Evolutionary conservation across 2,888 invertebrate genomes (phyloP).

Genomic region (Bedellia somnulentella): DNA sequence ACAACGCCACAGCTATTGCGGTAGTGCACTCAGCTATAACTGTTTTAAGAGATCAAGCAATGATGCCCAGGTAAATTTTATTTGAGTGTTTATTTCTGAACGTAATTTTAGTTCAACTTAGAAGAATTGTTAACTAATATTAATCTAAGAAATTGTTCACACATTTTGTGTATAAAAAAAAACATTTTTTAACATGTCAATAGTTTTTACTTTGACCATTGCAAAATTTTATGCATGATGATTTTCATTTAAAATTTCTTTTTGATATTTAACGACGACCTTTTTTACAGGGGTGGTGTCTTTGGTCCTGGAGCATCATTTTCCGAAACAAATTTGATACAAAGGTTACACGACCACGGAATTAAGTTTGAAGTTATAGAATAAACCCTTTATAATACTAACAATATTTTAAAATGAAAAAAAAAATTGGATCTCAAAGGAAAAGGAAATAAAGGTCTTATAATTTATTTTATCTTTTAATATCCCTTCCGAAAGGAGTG

Average conservation of each 20-base stretch:
- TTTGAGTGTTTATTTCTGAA: background rate
- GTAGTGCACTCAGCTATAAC: conserved; percentile 3
- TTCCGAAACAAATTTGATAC: conserved; percentile 1
- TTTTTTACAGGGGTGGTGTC: conserved; percentile 4
- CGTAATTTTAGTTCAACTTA: too few species aligned
- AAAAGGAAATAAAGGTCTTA: background rate
- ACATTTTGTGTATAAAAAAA: too few species aligned
- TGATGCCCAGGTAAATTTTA: conserved; percentile 3
- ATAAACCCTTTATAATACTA: too few species aligned
- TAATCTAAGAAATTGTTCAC: too few species aligned
- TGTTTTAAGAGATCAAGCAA: background rate
- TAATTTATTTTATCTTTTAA: background rate
- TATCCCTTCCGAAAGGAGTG: conserved; percentile 42
- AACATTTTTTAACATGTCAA: too few species aligned
- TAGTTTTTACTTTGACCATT: too few species aligned
- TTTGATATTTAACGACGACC: too few species aligned
- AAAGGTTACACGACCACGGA: background rate
- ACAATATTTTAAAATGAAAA: background rate
- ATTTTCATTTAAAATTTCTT: too few species aligned
- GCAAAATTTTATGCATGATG: too few species aligned
- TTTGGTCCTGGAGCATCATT: conserved; percentile 2
- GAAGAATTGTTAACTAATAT: too few species aligned
- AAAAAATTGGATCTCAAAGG: background rate
- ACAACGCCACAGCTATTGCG: conserved; percentile 1
- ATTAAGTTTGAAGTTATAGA: conserved; percentile 2